Evolutionary conservation across 2,888 invertebrate genomes (phyloP).

Genomic region (Phaonia tiefii): DNA sequence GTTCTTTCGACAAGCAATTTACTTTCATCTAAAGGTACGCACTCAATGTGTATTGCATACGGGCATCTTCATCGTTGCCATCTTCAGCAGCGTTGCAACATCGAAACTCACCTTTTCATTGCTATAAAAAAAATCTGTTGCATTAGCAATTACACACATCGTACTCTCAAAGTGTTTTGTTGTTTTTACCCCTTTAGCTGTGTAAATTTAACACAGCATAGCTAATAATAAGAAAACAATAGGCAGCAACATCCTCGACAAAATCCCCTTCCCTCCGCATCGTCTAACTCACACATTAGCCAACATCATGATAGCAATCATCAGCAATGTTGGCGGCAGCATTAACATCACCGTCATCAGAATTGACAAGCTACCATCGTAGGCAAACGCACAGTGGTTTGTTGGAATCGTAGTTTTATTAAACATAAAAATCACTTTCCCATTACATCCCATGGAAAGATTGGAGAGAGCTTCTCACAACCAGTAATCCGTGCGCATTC

Average conservation of each 20-base stretch:
- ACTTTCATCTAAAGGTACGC: constrained; percentile 31
- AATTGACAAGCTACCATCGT: neutral
- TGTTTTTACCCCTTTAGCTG: constrained; percentile 7
- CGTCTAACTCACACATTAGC: neutral
- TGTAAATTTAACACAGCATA: constrained; percentile 37
- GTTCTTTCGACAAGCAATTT: constrained; percentile 44
- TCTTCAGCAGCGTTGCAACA: neutral
- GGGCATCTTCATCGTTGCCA: neutral
- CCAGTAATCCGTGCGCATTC: too few species aligned
- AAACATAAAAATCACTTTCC: too few species aligned
- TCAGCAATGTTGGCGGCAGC: constrained; percentile 2
- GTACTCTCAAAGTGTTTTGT: constrained; percentile 22
- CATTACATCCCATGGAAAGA: too few species aligned
- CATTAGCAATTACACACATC: constrained; percentile 54
- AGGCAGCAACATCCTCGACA: constrained; percentile 22
- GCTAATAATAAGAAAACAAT: constrained; percentile 42
- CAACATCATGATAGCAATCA: neutral
- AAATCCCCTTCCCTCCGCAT: neutral
- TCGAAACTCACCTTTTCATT: neutral
- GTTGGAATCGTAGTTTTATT: too few species aligned
- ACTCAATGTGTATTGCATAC: constrained; percentile 1
- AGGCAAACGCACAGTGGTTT: neutral
- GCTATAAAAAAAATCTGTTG: constrained; percentile 55
- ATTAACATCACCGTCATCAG: neutral
- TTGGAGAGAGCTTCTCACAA: too few species aligned